Evolutionary conservation across 2,797 vertebrate genomes (phyloP).

Genomic region (Galaxias olidus): DNA sequence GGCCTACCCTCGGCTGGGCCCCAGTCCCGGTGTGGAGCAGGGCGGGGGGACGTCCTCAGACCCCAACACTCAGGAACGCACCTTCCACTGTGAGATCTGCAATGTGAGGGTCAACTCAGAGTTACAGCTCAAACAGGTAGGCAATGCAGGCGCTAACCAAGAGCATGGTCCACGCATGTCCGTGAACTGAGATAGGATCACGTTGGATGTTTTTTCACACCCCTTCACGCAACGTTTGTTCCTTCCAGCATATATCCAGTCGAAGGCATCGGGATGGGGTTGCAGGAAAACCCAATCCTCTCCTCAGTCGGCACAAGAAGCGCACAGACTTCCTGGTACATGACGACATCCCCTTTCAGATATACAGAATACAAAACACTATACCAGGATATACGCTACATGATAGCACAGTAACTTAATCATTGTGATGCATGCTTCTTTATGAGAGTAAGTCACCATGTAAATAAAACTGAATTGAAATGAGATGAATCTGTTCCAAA

Average conservation of each 20-base stretch:
- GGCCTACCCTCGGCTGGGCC: slow-evolving; percentile 87
- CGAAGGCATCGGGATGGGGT: slow-evolving; percentile 87
- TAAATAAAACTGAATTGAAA: no score
- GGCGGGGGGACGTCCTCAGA: slow-evolving; percentile 75
- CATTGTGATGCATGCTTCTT: no score
- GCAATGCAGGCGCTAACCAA: not conserved
- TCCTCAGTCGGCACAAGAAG: slow-evolving; percentile 87
- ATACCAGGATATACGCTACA: no score
- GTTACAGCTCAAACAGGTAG: slow-evolving; percentile 89
- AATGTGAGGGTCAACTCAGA: slow-evolving; percentile 91
- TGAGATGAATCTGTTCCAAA: no score
- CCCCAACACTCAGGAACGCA: slow-evolving; percentile 90
- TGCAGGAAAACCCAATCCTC: slow-evolving; percentile 88
- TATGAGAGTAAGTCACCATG: no score
- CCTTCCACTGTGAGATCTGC: slow-evolving; percentile 96
- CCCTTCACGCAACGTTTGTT: not conserved
- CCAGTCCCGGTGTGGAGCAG: slow-evolving; percentile 77
- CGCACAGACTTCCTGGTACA: slow-evolving; percentile 74
- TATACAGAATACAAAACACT: not conserved
- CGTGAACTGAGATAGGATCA: no score
- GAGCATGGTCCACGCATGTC: no score
- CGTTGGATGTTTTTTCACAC: no score
- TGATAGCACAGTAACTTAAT: no score
- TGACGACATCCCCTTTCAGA: not conserved
- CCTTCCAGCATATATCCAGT: slow-evolving; percentile 87